phyloP scores from a whole-genome alignment of 2,797 vertebrate species.

The Strix occidentalis region DNA sequence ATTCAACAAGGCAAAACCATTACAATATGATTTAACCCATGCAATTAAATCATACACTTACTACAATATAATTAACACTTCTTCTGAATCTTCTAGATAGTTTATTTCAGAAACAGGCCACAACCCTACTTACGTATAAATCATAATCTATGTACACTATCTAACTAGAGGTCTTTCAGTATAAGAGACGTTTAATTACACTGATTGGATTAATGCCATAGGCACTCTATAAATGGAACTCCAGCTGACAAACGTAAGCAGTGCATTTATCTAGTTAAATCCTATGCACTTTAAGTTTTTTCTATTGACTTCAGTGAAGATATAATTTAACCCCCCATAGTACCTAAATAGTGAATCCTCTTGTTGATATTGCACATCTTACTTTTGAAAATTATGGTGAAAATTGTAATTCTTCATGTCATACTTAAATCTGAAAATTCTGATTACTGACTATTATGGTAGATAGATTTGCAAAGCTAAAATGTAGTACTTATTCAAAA shows the following conservation, averaged over 20 bases:
- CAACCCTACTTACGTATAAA: not conserved
- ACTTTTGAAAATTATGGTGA: not conserved
- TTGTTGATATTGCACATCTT: not conserved
- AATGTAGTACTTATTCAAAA: not conserved
- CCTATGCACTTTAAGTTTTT: not conserved
- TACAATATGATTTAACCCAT: not conserved
- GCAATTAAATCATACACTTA: not conserved
- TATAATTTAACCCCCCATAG: not conserved
- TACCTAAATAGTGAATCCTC: not conserved
- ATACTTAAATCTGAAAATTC: not conserved
- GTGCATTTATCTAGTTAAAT: not conserved
- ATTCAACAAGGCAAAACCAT: conserved; percentile 27
- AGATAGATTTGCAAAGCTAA: not conserved
- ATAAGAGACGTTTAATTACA: not conserved
- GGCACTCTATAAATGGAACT: not conserved
- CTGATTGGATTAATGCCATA: not conserved
- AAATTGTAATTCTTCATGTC: not conserved
- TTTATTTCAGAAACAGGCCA: not conserved
- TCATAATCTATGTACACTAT: not conserved
- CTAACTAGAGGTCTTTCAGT: not conserved
- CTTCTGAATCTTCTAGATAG: not conserved
- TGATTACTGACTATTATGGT: not conserved
- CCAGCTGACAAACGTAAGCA: not conserved
- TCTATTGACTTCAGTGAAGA: not conserved
- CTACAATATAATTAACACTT: not conserved